Base-by-base conservation (phyloP, 2,888 invertebrate species). In the Miltochrista miniata region DNA sequence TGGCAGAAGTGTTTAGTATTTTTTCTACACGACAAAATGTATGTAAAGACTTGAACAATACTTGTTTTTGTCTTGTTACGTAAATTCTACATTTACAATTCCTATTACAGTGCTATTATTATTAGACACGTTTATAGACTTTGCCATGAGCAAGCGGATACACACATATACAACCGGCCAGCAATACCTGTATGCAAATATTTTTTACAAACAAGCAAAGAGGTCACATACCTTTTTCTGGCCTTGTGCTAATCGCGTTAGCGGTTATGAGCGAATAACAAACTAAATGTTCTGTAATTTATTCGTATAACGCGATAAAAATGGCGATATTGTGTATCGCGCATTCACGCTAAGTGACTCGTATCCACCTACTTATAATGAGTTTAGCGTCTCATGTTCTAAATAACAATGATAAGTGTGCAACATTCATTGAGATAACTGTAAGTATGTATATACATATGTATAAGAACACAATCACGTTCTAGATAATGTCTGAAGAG, bases 211-310 rank as follows among this genome's bases (percentile, higher is more conserved):
- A 83, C 76, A 74, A 79, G 76, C 81, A 86, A 86, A 81, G 86
- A 88, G 90, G 90, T 89, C 89, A 79, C 83, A 80, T 85, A 85
- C 86, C 84, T 81, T 67, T 75, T 83, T 81, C 78, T 85, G 84
- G 84, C 88, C 86, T 90, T 85, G 83, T 76, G 84, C 77, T 87
- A 88, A 89, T 85, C 83, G 78, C 83, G 77, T 88, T 89, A 87
- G 83, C 84, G 77, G 74, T 74, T 81, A 81, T 80, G 81, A 74
- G 81, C 72, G 75, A 88, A 82, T 81, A 76, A 75, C 18, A 24
- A 24, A 2, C 74, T 80, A 79, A n/a, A 83, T 80, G 77, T 74
- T 75, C 67, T 68, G 74, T 79, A 83, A 83, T 85, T 86, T 79
- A 72, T 82, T 81, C 77, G 79, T 76, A 68, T 70, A 59, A 61